Evolutionary conservation across 1,140 invertebrate species (phyloP).

Genomic region (Manduca sexta): DNA sequence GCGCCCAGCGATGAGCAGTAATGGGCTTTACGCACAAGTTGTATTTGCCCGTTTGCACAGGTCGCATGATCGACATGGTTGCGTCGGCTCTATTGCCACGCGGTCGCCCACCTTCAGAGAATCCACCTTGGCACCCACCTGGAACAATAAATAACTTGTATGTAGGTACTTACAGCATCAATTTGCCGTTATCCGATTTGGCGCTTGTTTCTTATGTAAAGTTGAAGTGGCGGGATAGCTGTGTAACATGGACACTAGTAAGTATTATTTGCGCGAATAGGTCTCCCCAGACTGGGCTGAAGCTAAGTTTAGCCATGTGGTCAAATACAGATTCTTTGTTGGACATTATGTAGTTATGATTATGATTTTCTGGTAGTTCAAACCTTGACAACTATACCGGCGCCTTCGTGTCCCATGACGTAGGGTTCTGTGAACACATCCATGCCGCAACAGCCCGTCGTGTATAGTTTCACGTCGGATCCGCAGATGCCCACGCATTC

Average conservation of each 20-base stretch:
- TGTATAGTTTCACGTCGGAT: constrained; percentile 93
- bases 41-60: constrained; percentile 89
- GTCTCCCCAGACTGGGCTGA: no score
- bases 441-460: constrained; percentile 85
- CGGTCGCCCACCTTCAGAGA: constrained; percentile 87
- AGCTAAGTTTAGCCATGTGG: no score
- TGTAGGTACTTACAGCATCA: not conserved
- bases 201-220: no score
- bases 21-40: constrained; percentile 90
- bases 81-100: constrained; percentile 94
- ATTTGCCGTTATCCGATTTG: no score
- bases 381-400: constrained; percentile 77
- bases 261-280: no score
- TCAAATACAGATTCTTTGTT: no score
- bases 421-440: constrained; percentile 88
- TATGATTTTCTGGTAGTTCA: not conserved
- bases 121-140: constrained; percentile 82
- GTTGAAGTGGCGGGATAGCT: no score
- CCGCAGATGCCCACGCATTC: constrained; percentile 95
- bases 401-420: constrained; percentile 91
- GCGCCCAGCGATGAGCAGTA: constrained; percentile 92
- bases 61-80: constrained; percentile 87
- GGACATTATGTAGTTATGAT: not conserved
- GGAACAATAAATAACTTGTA: constrained; percentile 1
- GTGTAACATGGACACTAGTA: no score